Conservation (phyloP, 2,113 vertebrate species). For the Hyperoodon ampullatus region DNA sequence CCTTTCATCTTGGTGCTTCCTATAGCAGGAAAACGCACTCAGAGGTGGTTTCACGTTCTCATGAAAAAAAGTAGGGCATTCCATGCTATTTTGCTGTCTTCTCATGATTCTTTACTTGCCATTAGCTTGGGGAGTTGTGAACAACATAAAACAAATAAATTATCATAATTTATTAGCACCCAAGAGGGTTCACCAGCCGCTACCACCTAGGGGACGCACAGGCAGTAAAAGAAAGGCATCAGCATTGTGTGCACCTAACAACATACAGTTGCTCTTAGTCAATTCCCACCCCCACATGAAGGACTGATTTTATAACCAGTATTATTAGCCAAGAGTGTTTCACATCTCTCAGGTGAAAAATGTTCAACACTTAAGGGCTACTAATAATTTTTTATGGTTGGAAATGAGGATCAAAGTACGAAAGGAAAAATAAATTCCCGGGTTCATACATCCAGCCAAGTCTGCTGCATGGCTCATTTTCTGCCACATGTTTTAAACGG, state of each 20-base stretch:
- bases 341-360: constrained; percentile 81
- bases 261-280: neutral
- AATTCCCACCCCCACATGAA: neutral
- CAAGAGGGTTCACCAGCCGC: neutral
- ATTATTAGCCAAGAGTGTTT: constrained; percentile 18
- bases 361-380: constrained; percentile 84
- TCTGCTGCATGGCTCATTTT: constrained; percentile 80
- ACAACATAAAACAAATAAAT: neutral
- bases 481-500: constrained; percentile 83
- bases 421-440: constrained; percentile 75
- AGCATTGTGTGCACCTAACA: neutral
- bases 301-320: neutral
- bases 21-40: neutral
- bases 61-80: neutral
- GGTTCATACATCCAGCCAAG: constrained; percentile 81
- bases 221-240: neutral
- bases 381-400: constrained; percentile 87
- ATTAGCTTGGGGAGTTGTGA: neutral
- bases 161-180: neutral
- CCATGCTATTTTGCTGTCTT: neutral
- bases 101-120: neutral
- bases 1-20: neutral
- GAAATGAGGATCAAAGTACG: constrained; percentile 87
- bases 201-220: accelerated
- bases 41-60: neutral